Evolutionary conservation across 2,888 invertebrate genomes (phyloP).

Genomic region (Marasmarcha lunaedactyla): DNA sequence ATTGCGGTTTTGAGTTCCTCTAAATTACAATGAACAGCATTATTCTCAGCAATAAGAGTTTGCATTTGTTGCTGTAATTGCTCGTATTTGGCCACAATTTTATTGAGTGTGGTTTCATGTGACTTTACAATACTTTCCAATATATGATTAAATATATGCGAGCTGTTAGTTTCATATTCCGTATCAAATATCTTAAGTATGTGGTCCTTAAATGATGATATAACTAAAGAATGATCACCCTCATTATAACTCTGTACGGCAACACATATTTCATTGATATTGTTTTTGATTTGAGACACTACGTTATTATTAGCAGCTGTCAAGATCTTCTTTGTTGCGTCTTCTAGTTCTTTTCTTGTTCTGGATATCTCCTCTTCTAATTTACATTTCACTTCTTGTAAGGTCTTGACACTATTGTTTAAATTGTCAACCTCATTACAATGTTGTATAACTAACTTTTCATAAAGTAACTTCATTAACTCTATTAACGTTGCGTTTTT

Average conservation of each 20-base stretch:
- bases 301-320: conserved; percentile 20
- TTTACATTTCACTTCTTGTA: conserved; percentile 29
- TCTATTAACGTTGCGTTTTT: conserved; percentile 39
- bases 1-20: conserved; percentile 30
- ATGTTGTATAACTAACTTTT: conserved; percentile 34
- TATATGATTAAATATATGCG: conserved; percentile 29
- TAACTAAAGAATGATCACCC: conserved; percentile 15
- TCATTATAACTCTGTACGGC: conserved; percentile 16
- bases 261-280: conserved; percentile 23
- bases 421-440: conserved; percentile 46
- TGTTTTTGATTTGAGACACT: conserved; percentile 26
- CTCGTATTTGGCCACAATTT: conserved; percentile 23
- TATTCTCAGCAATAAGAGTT: conserved; percentile 26
- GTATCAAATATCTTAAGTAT: conserved; percentile 34
- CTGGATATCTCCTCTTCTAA: conserved; percentile 26
- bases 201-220: conserved; percentile 30
- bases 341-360: conserved; percentile 25
- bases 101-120: conserved; percentile 25
- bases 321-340: conserved; percentile 21
- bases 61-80: conserved; percentile 26
- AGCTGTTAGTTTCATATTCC: conserved; percentile 30
- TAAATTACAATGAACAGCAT: conserved; percentile 29
- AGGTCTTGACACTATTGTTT: conserved; percentile 39
- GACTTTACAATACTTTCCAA: conserved; percentile 26
- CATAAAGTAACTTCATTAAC: conserved; percentile 45